phyloP scores from a whole-genome alignment of 1,140 invertebrate genomes.

The Micrasema minimum region DNA sequence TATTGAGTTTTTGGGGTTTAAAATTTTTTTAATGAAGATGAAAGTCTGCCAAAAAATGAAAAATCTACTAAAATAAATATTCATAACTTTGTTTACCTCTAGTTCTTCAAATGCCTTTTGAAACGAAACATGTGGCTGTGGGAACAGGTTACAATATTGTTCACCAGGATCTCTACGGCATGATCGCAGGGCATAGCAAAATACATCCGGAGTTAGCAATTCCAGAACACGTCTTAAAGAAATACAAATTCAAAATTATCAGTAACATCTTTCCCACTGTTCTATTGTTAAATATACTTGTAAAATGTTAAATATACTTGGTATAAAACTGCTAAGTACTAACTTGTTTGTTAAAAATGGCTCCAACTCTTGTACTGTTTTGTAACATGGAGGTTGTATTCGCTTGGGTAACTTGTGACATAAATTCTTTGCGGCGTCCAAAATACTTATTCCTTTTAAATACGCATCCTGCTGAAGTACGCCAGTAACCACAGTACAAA shows the following conservation, averaged over 20 bases:
- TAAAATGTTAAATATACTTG: not conserved
- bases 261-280: not conserved
- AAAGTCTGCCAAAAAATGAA: too few relatives aligned
- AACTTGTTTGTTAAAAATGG: constrained; percentile 46
- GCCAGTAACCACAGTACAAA: constrained; percentile 47
- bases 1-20: too few relatives aligned
- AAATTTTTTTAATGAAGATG: too few relatives aligned
- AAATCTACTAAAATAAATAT: too few relatives aligned
- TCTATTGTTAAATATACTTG: constrained; percentile 1
- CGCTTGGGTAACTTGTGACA: constrained; percentile 45
- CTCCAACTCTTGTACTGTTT: constrained; percentile 32
- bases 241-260: not conserved
- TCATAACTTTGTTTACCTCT: constrained; percentile 32
- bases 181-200: constrained; percentile 43
- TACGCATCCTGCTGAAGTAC: constrained; percentile 47
- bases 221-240: constrained; percentile 41
- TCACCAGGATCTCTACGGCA: constrained; percentile 45
- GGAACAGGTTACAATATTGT: constrained; percentile 48
- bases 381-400: constrained; percentile 41
- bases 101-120: constrained; percentile 22
- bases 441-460: constrained; percentile 45
- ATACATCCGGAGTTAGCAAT: constrained; percentile 48
- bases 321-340: constrained; percentile 9
- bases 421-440: constrained; percentile 37
- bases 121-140: constrained; percentile 40